Evolutionary conservation across 2,113 vertebrate species (phyloP).

Genomic region (Emydura subglobosa): DNA sequence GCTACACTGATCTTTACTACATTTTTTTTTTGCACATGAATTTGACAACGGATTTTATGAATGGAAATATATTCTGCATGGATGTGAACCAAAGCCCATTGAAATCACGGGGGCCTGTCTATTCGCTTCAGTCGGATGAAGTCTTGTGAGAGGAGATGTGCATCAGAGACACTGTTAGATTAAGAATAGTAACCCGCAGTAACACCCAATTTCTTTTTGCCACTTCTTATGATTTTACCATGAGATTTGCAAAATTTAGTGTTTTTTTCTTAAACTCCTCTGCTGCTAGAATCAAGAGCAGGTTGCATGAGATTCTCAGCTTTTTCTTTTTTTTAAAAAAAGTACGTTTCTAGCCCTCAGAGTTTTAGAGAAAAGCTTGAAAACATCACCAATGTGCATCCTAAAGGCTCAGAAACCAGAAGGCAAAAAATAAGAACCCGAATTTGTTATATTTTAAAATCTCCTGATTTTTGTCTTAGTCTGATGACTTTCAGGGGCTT

Average conservation of each 20-base stretch:
- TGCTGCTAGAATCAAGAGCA: neutral
- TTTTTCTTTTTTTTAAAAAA: neutral
- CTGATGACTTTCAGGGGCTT: neutral
- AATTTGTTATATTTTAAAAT: too few species aligned
- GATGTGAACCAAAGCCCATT: neutral
- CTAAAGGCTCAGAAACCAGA: neutral
- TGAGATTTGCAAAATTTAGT: neutral
- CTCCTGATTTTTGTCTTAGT: too few species aligned
- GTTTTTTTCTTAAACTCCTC: neutral
- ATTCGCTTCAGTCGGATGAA: neutral
- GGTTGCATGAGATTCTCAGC: neutral
- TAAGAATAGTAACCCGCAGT: neutral
- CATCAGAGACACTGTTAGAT: neutral
- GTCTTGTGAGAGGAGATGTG: neutral
- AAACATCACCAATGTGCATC: rapidly evolving
- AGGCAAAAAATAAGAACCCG: neutral
- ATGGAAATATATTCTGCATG: neutral
- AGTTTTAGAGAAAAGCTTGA: neutral
- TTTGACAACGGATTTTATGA: neutral
- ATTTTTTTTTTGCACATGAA: neutral
- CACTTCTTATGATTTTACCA: neutral
- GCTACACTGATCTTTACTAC: neutral
- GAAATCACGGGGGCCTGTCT: neutral
- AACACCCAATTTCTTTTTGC: neutral
- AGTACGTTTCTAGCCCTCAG: neutral